These are phyloP conservation scores for Notiomystis cincta DNA, from an alignment of 2,113 vertebrate genomes.

Conservation along the genomic window DNA sequence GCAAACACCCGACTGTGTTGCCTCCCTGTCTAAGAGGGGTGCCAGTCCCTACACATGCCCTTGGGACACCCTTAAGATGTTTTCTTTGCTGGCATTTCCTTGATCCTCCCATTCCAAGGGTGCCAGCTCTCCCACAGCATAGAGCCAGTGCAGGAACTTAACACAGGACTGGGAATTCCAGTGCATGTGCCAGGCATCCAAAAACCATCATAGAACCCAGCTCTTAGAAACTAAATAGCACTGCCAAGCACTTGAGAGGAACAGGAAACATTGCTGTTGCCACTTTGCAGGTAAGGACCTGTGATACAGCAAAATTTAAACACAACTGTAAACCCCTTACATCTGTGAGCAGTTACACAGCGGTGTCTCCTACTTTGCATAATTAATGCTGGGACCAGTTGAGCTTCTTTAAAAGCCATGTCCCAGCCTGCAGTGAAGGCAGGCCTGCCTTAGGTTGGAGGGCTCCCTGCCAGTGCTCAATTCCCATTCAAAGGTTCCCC, in stretches of 20 bases:
- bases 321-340: not conserved
- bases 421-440: not conserved
- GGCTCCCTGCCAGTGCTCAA: not conserved
- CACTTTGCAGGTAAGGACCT: not conserved
- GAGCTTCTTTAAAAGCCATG: not conserved
- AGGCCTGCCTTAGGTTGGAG: not conserved
- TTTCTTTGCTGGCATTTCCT: not conserved
- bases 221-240: not conserved
- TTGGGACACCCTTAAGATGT: accelerated
- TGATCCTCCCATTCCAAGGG: not conserved
- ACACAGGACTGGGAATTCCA: not conserved
- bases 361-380: not conserved
- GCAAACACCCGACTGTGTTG: not conserved
- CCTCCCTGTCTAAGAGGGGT: not conserved
- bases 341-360: not conserved
- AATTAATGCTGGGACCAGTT: not conserved
- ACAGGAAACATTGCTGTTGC: not conserved
- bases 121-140: not conserved
- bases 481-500: not conserved
- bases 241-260: not conserved
- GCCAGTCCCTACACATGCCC: not conserved
- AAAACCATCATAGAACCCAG: not conserved
- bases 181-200: not conserved
- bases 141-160: not conserved
- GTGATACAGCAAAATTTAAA: not conserved